Conservation (phyloP, 2,797 vertebrate species). For the Thamnophis elegans region DNA sequence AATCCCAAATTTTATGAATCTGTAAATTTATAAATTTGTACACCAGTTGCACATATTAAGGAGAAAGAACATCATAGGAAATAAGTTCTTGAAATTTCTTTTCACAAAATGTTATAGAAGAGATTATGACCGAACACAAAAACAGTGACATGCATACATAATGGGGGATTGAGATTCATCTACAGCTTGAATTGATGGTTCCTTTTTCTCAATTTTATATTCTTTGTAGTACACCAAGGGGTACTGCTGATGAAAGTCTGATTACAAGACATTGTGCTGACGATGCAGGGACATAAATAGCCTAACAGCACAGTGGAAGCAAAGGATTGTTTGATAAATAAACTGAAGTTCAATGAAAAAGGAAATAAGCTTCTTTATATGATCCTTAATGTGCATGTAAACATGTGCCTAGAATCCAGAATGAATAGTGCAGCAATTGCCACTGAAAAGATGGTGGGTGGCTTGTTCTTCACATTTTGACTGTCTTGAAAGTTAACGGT, state of each 20-base stretch:
- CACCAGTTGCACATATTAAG: neutral
- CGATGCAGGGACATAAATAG: neutral
- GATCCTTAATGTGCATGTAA: neutral
- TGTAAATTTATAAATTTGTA: neutral
- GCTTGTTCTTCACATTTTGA: neutral
- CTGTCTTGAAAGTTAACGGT: neutral
- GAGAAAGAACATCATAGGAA: neutral
- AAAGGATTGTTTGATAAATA: neutral
- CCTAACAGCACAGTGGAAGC: neutral
- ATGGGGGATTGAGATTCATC: neutral
- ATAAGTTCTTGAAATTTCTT: neutral
- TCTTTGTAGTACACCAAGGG: neutral
- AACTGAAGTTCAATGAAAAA: neutral
- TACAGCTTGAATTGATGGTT: neutral
- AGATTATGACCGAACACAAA: neutral
- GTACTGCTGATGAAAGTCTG: neutral
- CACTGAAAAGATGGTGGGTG: neutral
- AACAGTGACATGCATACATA: neutral
- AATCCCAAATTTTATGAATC: neutral
- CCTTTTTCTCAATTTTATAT: neutral
- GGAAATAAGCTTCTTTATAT: neutral
- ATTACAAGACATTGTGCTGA: neutral
- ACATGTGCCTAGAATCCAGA: neutral
- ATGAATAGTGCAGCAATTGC: neutral
- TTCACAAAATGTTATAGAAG: neutral